These are phyloP conservation scores for Macrosiphum euphorbiae DNA, from an alignment of 2,888 invertebrate species.

Conservation along the genomic window DNA sequence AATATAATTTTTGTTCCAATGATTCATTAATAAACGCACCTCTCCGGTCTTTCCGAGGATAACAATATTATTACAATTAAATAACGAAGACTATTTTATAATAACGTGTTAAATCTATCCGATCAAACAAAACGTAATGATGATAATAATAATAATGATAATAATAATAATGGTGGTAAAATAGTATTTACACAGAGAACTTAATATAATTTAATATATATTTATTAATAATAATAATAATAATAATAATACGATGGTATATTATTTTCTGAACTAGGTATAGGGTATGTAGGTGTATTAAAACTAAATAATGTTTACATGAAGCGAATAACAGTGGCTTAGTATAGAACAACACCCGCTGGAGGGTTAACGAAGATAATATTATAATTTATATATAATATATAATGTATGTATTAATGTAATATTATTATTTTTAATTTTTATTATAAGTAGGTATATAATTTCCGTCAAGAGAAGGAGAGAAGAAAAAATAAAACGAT, in stretches of 20 bases:
- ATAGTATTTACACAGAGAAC: conserved; percentile 59
- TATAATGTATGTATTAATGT: conserved; percentile 21
- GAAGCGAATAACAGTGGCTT: conserved; percentile 46
- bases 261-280: conserved; percentile 14
- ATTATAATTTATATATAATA: conserved; percentile 33
- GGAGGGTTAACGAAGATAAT: conserved; percentile 46
- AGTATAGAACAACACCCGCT: conserved; percentile 26
- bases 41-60: conserved; percentile 21
- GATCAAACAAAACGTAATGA: conserved; percentile 46
- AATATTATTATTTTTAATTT: conserved; percentile 11
- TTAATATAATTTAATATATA: not conserved
- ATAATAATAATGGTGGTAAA: conserved; percentile 25
- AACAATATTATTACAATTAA: conserved; percentile 62
- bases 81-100: conserved; percentile 60
- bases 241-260: conserved; percentile 24
- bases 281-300: conserved; percentile 35
- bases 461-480: not conserved
- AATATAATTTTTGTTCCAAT: not conserved
- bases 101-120: conserved; percentile 52
- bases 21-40: conserved; percentile 27
- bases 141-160: conserved; percentile 38
- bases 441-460: conserved; percentile 4
- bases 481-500: conserved; percentile 5
- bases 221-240: conserved; percentile 26
- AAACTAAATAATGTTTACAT: conserved; percentile 41